Conservation (phyloP, 23 tunicate species). For the Ciona savignyi region DNA sequence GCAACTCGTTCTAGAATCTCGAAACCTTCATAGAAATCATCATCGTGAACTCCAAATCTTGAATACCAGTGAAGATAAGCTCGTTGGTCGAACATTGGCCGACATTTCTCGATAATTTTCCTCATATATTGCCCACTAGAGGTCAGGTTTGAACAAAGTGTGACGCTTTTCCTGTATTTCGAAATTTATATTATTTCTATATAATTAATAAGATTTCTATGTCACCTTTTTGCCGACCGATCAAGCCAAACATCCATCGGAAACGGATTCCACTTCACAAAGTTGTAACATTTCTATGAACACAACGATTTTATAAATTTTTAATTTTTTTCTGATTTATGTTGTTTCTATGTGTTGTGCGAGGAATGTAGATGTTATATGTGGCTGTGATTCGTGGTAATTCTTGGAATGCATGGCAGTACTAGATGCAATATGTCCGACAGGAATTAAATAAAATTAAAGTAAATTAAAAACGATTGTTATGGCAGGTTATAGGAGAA, state of each 20-base stretch:
- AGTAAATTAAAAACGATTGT: too few relatives aligned
- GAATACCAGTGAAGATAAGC: conserved; percentile 92
- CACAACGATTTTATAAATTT: too few relatives aligned
- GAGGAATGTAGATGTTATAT: too few relatives aligned
- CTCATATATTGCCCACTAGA: not conserved
- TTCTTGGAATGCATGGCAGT: too few relatives aligned
- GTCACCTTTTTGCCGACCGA: not conserved
- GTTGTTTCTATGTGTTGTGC: too few relatives aligned
- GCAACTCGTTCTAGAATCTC: conserved; percentile 26
- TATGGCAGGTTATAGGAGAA: too few relatives aligned
- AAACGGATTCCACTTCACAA: conserved; percentile 79
- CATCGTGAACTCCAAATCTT: conserved; percentile 27
- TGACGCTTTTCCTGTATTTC: not conserved
- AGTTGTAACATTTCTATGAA: conserved; percentile 9
- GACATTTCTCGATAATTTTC: conserved; percentile 20
- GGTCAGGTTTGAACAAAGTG: conserved; percentile 4
- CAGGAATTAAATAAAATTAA: too few relatives aligned
- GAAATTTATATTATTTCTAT: too few relatives aligned
- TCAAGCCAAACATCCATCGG: conserved; percentile 72
- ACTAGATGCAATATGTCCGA: too few relatives aligned
- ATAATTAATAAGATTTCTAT: not conserved
- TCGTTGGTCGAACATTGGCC: conserved; percentile 21
- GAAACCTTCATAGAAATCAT: conserved; percentile 54
- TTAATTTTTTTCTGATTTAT: too few relatives aligned
- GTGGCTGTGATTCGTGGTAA: too few relatives aligned